phyloP scores from a whole-genome alignment of 2,888 invertebrate species.

The Archips xylosteana region DNA sequence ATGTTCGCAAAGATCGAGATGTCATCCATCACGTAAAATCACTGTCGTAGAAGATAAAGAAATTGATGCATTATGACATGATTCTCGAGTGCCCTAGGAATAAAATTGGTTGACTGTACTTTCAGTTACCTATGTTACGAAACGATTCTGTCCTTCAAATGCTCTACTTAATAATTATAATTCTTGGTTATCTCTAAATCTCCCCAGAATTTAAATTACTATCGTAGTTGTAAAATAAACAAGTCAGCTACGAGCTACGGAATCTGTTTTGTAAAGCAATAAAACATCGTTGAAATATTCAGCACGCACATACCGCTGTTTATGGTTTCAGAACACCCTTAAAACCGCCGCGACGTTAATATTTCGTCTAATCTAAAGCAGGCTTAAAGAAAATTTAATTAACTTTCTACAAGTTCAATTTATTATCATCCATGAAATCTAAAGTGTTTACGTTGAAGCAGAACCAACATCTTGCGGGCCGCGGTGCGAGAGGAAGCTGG shows the following conservation, averaged over 20 bases:
- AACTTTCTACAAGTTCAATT: slow-evolving; percentile 58
- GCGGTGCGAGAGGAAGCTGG: slow-evolving; percentile 23
- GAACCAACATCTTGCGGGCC: slow-evolving; percentile 27
- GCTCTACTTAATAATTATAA: too few relatives aligned
- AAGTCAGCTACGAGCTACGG: background rate
- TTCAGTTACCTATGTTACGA: too few relatives aligned
- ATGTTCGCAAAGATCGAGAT: too few relatives aligned
- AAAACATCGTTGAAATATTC: background rate
- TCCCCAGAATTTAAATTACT: too few relatives aligned
- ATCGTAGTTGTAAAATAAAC: background rate
- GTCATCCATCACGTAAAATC: too few relatives aligned
- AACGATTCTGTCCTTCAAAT: too few relatives aligned
- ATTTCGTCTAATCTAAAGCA: slow-evolving; percentile 46
- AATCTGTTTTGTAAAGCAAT: background rate
- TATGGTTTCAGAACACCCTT: slow-evolving; percentile 17
- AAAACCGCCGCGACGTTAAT: slow-evolving; percentile 36
- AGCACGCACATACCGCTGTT: slow-evolving; percentile 7
- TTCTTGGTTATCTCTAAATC: too few relatives aligned
- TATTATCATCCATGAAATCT: slow-evolving; percentile 63
- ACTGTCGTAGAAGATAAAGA: too few relatives aligned
- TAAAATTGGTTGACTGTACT: too few relatives aligned
- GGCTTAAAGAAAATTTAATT: slow-evolving; percentile 63
- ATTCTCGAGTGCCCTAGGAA: too few relatives aligned
- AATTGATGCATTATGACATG: too few relatives aligned
- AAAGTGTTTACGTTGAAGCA: slow-evolving; percentile 57